A percentile compares a stretch with the other conserved stretches of the same genome.
Conservation (phyloP, 2,113 vertebrate species). For the Myrmecophaga tridactyla region DNA sequence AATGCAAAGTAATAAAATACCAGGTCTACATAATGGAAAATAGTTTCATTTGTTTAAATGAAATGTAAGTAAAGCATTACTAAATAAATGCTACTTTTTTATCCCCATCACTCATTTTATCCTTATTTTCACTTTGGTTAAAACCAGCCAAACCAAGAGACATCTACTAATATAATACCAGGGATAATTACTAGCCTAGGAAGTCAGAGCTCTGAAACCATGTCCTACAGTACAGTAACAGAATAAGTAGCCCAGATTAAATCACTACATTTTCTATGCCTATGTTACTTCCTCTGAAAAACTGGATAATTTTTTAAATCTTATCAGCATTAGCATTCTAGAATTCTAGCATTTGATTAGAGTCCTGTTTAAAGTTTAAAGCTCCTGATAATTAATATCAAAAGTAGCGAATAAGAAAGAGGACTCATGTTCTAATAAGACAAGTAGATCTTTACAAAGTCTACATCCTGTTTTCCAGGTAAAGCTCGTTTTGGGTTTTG, state of each 20-base stretch:
- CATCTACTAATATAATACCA: neutral
- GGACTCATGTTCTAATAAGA: neutral
- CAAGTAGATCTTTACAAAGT: slow-evolving; percentile 30
- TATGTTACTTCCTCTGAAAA: neutral
- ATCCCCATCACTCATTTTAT: neutral
- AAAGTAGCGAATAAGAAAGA: neutral
- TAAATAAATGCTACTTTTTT: neutral
- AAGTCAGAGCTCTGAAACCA: neutral
- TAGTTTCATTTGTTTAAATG: neutral
- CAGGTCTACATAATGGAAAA: neutral
- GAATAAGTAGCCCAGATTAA: neutral
- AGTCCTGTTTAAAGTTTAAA: neutral
- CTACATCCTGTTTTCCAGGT: neutral
- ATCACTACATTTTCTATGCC: neutral
- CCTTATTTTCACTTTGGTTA: neutral
- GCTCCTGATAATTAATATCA: neutral
- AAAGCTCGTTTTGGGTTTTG: slow-evolving; percentile 8
- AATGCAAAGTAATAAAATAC: neutral
- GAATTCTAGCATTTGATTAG: too few species aligned
- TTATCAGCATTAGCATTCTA: neutral
- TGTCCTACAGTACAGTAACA: too few species aligned
- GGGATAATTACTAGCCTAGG: neutral
- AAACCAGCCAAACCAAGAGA: neutral
- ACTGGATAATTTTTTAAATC: neutral
- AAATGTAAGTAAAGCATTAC: neutral